Percentiles rank a stretch among this genome's conserved stretches.
Conservation (phyloP, 1,140 invertebrate genomes). For the Drosophila littoralis region DNA sequence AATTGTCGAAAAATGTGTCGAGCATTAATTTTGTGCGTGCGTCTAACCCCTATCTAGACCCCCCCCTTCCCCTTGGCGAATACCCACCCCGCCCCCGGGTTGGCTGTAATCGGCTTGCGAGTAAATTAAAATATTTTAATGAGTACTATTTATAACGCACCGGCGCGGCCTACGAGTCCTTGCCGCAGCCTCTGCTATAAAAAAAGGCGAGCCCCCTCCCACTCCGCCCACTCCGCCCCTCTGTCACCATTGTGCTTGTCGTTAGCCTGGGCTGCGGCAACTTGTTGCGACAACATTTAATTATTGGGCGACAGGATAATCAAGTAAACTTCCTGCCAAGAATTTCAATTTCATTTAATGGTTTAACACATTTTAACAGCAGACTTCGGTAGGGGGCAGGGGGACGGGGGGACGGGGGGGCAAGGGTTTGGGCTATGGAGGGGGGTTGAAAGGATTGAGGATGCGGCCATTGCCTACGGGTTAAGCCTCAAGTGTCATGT, state of each 20-base stretch:
- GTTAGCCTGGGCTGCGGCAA: conserved; percentile 48
- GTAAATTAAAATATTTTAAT: conserved; percentile 84
- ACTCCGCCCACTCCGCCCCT: too few relatives aligned
- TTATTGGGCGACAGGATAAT: conserved; percentile 83
- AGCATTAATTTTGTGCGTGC: conserved; percentile 70
- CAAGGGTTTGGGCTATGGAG: neutral
- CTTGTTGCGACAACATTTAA: conserved; percentile 83
- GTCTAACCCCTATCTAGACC: conserved; percentile 52
- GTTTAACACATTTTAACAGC: conserved; percentile 72
- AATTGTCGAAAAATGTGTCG: conserved; percentile 51
- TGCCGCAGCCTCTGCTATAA: conserved; percentile 16
- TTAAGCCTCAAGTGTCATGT: conserved; percentile 79
- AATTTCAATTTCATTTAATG: conserved; percentile 83
- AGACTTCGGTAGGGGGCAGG: conserved; percentile 1
- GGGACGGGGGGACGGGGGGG: too few relatives aligned
- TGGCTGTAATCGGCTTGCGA: conserved; percentile 42
- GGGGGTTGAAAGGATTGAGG: neutral
- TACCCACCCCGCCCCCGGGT: neutral
- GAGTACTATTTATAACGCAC: conserved; percentile 80
- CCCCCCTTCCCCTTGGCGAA: neutral
- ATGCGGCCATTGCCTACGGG: neutral
- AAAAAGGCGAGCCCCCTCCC: neutral
- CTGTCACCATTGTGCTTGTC: neutral
- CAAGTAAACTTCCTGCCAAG: conserved; percentile 82
- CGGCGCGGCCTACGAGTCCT: conserved; percentile 30